Conservation (phyloP, 2,797 vertebrate genomes). For the Pangasius sanitwongsei region DNA sequence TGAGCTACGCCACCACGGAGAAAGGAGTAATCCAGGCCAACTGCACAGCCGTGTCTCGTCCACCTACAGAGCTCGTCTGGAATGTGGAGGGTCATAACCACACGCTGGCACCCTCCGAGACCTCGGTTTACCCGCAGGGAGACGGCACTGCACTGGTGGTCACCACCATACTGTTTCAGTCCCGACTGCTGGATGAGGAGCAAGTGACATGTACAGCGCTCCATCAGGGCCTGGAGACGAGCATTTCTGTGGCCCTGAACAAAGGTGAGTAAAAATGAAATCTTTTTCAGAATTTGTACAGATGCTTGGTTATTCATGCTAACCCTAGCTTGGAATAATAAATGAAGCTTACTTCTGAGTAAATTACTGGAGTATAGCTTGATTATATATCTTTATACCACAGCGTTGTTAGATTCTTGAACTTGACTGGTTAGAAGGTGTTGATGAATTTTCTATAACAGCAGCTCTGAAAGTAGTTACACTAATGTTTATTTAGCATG, state of each 20-base stretch:
- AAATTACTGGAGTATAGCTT: background rate
- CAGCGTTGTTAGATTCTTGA: background rate
- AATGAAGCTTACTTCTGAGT: background rate
- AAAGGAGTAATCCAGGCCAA: conserved; percentile 73
- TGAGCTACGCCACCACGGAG: conserved; percentile 58
- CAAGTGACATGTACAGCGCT: conserved; percentile 70
- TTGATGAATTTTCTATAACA: background rate
- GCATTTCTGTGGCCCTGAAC: conserved; percentile 62
- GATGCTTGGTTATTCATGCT: too few species aligned
- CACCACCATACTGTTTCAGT: conserved; percentile 70
- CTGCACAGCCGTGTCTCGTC: conserved; percentile 74
- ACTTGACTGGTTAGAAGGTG: background rate
- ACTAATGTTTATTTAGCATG: background rate
- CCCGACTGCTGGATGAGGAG: conserved; percentile 58
- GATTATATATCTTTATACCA: too few species aligned
- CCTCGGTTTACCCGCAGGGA: conserved; percentile 59
- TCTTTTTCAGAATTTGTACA: background rate
- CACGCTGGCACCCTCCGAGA: conserved; percentile 67
- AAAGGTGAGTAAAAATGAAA: conserved; percentile 60
- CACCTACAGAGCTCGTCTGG: conserved; percentile 71
- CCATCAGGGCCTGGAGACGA: conserved; percentile 70
- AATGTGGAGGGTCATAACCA: conserved; percentile 66
- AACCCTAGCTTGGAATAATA: background rate
- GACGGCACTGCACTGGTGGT: conserved; percentile 75
- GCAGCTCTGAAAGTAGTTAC: background rate